phyloP scores from a whole-genome alignment of 2,888 invertebrate genomes.

The Formica aserva region DNA sequence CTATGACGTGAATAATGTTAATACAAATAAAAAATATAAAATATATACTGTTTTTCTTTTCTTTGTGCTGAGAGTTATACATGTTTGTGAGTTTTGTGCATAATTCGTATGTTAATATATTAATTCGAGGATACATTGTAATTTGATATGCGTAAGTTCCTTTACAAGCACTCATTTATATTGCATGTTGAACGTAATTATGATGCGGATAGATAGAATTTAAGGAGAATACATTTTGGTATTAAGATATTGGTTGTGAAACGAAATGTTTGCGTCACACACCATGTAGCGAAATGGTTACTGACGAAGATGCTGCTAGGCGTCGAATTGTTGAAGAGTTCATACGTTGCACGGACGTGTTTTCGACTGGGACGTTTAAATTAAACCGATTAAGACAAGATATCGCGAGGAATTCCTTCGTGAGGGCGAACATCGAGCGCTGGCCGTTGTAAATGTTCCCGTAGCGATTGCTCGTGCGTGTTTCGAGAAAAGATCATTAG shows the following conservation, averaged over 20 bases:
- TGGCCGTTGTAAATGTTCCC: constrained; percentile 72
- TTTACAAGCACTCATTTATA: constrained; percentile 45
- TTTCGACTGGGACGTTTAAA: constrained; percentile 38
- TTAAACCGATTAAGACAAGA: constrained; percentile 10
- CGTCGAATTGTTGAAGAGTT: constrained; percentile 60
- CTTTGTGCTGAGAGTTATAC: constrained; percentile 50
- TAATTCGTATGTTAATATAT: constrained; percentile 41
- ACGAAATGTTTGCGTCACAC: constrained; percentile 36
- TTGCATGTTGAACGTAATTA: constrained; percentile 46
- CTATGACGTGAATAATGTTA: constrained; percentile 45
- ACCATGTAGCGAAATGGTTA: constrained; percentile 6
- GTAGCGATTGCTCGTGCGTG: constrained; percentile 39
- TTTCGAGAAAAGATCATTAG: neutral
- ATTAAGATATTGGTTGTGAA: constrained; percentile 54
- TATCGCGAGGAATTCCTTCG: constrained; percentile 47
- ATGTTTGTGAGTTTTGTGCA: constrained; percentile 44
- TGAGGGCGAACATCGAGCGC: constrained; percentile 65
- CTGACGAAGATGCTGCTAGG: constrained; percentile 28
- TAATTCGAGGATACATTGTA: constrained; percentile 43
- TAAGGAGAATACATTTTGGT: constrained; percentile 43
- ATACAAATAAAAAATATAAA: constrained; percentile 28
- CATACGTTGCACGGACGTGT: constrained; percentile 55
- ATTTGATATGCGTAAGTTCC: constrained; percentile 37
- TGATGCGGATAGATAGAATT: constrained; percentile 36
- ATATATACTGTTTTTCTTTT: constrained; percentile 42